A percentile compares a stretch with the other conserved stretches of the same genome.
phyloP scores from a whole-genome alignment of 2,888 invertebrate genomes.

The Eueremaeus valkanovi region DNA sequence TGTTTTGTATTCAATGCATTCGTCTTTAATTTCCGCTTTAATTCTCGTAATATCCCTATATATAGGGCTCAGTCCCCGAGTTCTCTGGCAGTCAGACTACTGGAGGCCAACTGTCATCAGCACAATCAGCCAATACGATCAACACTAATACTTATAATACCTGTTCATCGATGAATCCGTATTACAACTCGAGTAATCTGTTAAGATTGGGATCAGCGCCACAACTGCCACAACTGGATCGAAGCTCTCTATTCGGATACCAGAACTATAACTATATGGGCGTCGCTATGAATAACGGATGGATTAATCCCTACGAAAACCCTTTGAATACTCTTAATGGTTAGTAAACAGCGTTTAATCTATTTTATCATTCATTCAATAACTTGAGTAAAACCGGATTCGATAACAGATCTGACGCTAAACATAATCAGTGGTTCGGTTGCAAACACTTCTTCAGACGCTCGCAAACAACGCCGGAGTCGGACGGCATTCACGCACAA shows the following conservation, averaged over 20 bases:
- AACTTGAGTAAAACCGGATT: neutral
- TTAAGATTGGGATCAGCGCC: slow-evolving; percentile 18
- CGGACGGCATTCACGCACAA: slow-evolving; percentile 56
- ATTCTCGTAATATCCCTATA: slow-evolving; percentile 14
- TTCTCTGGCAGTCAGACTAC: neutral
- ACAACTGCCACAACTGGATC: slow-evolving; percentile 2
- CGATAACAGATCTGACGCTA: neutral
- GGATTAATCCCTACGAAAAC: slow-evolving; percentile 25
- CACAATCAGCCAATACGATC: slow-evolving; percentile 1
- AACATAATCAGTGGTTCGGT: slow-evolving; percentile 9
- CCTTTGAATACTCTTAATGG: slow-evolving; percentile 22
- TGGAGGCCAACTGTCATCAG: slow-evolving; percentile 7
- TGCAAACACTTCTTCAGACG: neutral
- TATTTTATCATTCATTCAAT: neutral
- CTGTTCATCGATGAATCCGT: slow-evolving; percentile 9
- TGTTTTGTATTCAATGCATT: slow-evolving; percentile 3
- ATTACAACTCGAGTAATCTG: slow-evolving; percentile 10
- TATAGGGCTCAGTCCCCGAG: slow-evolving; percentile 21
- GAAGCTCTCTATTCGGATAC: slow-evolving; percentile 11
- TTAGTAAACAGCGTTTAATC: neutral
- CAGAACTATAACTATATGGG: slow-evolving; percentile 32
- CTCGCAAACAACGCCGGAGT: slow-evolving; percentile 54
- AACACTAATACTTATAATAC: neutral
- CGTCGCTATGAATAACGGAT: slow-evolving; percentile 5
- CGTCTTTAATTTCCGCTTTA: slow-evolving; percentile 27